A percentile compares a stretch with the other conserved stretches of the same genome.
These are phyloP conservation scores for Kryptolebias ocellatus DNA, from an alignment of 2,797 vertebrate genomes.

Conservation along the genomic window DNA sequence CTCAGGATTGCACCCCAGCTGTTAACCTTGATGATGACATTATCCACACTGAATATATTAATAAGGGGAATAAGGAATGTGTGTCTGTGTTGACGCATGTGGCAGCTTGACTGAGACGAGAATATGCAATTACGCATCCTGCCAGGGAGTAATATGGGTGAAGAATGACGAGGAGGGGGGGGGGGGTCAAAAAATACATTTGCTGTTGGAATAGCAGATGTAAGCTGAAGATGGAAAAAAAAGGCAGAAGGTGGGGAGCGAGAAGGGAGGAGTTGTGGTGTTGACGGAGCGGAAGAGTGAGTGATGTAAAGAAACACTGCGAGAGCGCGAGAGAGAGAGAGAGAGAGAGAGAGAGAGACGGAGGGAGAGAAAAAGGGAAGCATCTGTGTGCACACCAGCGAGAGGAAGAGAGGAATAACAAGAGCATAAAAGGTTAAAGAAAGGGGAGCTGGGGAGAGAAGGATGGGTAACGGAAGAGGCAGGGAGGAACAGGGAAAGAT, in stretches of 20 bases:
- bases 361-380: slow-evolving; percentile 27
- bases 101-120: slow-evolving; percentile 54
- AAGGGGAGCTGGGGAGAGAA: slow-evolving; percentile 41
- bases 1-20: slow-evolving; percentile 51
- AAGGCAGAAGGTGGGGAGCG: slow-evolving; percentile 13
- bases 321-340: slow-evolving; percentile 17
- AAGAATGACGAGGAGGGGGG: slow-evolving; percentile 26
- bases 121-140: slow-evolving; percentile 68
- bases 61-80: slow-evolving; percentile 17
- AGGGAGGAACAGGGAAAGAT: slow-evolving; percentile 49
- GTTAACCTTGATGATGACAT: slow-evolving; percentile 73
- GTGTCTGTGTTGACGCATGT: slow-evolving; percentile 16
- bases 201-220: slow-evolving; percentile 65
- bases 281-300: slow-evolving; percentile 28
- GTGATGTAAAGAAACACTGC: slow-evolving; percentile 39
- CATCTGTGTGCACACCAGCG: slow-evolving; percentile 23
- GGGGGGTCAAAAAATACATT: slow-evolving; percentile 33
- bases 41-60: slow-evolving; percentile 63
- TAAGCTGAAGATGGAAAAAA: slow-evolving; percentile 45
- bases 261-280: slow-evolving; percentile 40
- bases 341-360: slow-evolving; percentile 46
- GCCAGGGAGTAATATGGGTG: slow-evolving; percentile 47
- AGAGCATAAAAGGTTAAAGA: slow-evolving; percentile 66
- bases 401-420: slow-evolving; percentile 27
- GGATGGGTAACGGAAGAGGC: slow-evolving; percentile 46